These are phyloP conservation scores for Dasypus novemcinctus DNA, from an alignment of 2,113 vertebrate genomes.

Conservation along the genomic window DNA sequence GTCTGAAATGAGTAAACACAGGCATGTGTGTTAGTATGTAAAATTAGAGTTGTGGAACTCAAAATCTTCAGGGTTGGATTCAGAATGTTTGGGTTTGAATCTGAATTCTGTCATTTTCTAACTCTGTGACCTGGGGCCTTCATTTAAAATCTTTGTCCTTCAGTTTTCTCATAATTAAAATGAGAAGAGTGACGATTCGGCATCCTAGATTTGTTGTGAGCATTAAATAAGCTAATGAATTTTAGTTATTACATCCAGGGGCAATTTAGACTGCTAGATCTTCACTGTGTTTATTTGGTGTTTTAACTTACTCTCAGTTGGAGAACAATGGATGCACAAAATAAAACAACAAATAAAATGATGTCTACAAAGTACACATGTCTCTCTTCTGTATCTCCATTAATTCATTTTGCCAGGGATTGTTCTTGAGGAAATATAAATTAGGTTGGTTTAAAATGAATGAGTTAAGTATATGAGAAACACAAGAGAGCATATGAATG, in stretches of 20 bases:
- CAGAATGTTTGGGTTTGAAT: background rate
- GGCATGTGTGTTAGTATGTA: background rate
- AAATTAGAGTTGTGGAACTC: background rate
- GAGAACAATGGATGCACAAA: background rate
- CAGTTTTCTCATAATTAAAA: slow-evolving; percentile 27
- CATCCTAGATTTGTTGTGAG: background rate
- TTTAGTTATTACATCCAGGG: slow-evolving; percentile 27
- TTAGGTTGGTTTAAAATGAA: slow-evolving; percentile 41
- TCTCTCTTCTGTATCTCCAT: background rate
- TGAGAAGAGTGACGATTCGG: background rate
- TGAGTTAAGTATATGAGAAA: background rate
- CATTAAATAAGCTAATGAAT: slow-evolving; percentile 20
- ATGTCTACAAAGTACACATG: background rate
- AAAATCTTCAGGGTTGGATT: background rate
- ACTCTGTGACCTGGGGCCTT: background rate
- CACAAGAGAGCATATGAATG: background rate
- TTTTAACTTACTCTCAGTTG: background rate
- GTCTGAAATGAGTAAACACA: background rate
- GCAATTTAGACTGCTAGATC: background rate
- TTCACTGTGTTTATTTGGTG: background rate
- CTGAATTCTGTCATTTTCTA: background rate
- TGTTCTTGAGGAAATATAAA: slow-evolving; percentile 26
- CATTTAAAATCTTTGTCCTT: slow-evolving; percentile 5
- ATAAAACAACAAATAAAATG: background rate
- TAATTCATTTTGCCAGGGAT: background rate